phyloP scores from a whole-genome alignment of 2,888 invertebrate species.

The Alentia gelatinosa region DNA sequence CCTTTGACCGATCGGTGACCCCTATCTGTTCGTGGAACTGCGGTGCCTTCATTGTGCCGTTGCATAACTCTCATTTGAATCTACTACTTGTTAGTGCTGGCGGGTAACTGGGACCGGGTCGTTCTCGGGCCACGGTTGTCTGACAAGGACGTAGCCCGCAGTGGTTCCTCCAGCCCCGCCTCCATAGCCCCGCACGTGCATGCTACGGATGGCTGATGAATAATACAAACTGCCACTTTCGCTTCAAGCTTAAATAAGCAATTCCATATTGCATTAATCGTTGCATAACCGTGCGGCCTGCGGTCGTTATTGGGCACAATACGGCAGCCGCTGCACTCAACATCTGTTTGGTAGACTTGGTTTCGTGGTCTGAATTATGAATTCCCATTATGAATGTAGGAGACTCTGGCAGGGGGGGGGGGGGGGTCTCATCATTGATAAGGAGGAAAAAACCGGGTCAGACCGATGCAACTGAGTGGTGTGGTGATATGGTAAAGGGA shows the following conservation, averaged over 20 bases:
- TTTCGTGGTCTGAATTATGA: background rate
- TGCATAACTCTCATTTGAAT: conserved; percentile 10
- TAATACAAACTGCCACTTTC: background rate
- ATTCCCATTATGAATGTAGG: no score
- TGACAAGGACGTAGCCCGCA: background rate
- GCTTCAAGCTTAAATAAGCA: background rate
- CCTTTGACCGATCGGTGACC: background rate
- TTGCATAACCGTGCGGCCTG: background rate
- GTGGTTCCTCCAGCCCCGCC: background rate
- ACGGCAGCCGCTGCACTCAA: background rate
- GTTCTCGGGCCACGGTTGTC: background rate
- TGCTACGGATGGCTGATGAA: background rate
- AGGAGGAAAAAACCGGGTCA: no score
- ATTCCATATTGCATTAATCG: background rate
- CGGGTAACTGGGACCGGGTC: background rate
- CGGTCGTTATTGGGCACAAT: background rate
- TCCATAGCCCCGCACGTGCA: background rate
- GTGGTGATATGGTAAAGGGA: no score
- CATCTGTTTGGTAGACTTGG: background rate
- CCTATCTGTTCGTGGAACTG: background rate
- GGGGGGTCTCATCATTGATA: no score
- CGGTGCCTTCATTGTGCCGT: background rate
- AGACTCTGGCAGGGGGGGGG: no score
- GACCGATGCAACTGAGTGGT: no score
- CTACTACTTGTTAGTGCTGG: conserved; percentile 34